Conservation (phyloP, 2,888 invertebrate genomes). For the Volucella zonaria region DNA sequence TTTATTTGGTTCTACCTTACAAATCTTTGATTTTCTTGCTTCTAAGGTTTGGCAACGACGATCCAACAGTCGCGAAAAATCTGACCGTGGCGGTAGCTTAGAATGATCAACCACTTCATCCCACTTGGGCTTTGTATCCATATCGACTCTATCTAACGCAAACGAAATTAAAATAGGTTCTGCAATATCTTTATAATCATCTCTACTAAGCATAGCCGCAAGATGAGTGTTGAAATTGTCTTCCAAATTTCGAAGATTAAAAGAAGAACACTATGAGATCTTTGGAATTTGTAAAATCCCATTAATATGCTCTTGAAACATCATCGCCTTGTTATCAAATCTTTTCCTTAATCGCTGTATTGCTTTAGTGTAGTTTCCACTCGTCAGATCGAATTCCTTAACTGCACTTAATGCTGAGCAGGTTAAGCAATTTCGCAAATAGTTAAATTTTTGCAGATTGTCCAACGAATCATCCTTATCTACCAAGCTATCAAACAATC, state of each 20-base stretch:
- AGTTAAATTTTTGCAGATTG: too few relatives aligned
- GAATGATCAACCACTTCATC: constrained; percentile 10
- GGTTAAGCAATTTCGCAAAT: too few relatives aligned
- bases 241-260: constrained; percentile 10
- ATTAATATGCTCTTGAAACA: constrained; percentile 21
- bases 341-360: too few relatives aligned
- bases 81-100: neutral
- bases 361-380: too few relatives aligned
- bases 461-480: too few relatives aligned
- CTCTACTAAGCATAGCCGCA: constrained; percentile 14
- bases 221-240: constrained; percentile 34
- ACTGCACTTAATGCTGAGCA: too few relatives aligned
- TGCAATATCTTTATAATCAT: constrained; percentile 26
- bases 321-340: too few relatives aligned
- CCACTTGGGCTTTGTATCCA: neutral
- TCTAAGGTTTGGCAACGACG: constrained; percentile 9
- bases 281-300: constrained; percentile 12
- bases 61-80: constrained; percentile 7
- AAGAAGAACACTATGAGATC: constrained; percentile 7
- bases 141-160: constrained; percentile 26
- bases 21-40: neutral
- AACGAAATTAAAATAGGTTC: constrained; percentile 17
- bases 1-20: neutral
- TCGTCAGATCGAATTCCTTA: too few relatives aligned
- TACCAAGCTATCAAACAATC: too few relatives aligned